Percentiles rank a stretch among this genome's conserved stretches.
Evolutionary conservation across 2,797 vertebrate genomes (phyloP).

Genomic region (Clarias pachynema): DNA sequence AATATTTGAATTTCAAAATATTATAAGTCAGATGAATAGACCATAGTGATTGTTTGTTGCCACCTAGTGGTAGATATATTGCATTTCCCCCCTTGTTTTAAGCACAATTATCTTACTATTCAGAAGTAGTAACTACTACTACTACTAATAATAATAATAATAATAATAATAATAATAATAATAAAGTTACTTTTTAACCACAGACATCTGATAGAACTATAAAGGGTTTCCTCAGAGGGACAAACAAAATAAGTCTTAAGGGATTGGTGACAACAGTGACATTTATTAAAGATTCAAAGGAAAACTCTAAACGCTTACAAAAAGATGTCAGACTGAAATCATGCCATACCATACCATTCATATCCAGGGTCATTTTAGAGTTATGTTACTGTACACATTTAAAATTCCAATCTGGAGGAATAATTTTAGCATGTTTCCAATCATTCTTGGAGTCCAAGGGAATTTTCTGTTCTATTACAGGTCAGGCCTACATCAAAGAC

Average conservation of each 20-base stretch:
- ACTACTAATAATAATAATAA: neutral
- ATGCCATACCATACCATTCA: neutral
- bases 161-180: neutral
- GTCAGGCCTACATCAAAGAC: slow-evolving; percentile 10
- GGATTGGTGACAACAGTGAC: neutral
- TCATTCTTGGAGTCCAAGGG: neutral
- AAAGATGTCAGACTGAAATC: neutral
- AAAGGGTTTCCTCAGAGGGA: neutral
- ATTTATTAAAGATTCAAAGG: neutral
- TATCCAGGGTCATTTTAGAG: neutral
- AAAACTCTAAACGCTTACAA: neutral
- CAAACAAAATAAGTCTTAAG: neutral
- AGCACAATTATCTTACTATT: neutral
- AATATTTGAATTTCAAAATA: neutral
- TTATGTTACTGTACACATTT: neutral
- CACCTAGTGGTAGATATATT: slow-evolving; percentile 31
- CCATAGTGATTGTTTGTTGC: slow-evolving; percentile 41
- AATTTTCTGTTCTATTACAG: slow-evolving; percentile 6
- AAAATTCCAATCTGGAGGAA: neutral
- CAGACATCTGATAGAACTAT: neutral
- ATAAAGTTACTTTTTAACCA: neutral
- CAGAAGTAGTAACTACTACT: neutral
- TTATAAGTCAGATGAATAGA: neutral
- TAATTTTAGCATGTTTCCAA: neutral
- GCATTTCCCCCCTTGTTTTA: neutral